phyloP scores from a whole-genome alignment of 2,888 invertebrate species.

The Nemotelus pantherinus region DNA sequence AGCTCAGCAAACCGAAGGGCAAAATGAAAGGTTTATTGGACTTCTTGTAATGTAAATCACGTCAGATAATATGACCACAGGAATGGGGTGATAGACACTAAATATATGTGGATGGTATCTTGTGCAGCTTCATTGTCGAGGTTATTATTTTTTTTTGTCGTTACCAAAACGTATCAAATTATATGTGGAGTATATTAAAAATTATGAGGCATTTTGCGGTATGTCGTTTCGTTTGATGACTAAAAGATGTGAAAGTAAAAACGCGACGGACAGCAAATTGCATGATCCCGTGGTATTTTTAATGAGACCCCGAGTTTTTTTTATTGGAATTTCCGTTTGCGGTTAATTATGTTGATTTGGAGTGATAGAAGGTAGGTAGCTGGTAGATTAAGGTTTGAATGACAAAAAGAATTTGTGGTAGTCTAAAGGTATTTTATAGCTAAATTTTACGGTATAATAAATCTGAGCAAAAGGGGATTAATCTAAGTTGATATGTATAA shows the following conservation, averaged over 20 bases:
- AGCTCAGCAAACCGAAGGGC: background rate
- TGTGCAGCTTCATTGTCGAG: background rate
- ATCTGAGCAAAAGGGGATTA: too few relatives aligned
- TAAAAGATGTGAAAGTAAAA: background rate
- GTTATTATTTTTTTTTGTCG: background rate
- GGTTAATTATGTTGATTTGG: too few relatives aligned
- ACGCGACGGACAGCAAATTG: too few relatives aligned
- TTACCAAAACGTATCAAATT: constrained; percentile 7
- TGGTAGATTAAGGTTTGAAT: too few relatives aligned
- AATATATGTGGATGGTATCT: background rate
- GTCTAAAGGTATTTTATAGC: too few relatives aligned
- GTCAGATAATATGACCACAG: constrained; percentile 39
- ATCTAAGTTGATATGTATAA: too few relatives aligned
- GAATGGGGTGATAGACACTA: constrained; percentile 25
- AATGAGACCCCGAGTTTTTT: too few relatives aligned
- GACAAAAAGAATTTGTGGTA: too few relatives aligned
- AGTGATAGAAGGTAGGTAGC: too few relatives aligned
- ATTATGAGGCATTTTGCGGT: constrained; percentile 32
- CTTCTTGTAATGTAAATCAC: constrained; percentile 26
- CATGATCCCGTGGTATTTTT: too few relatives aligned
- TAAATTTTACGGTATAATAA: too few relatives aligned
- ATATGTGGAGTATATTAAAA: constrained; percentile 21
- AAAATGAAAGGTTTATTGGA: constrained; percentile 9
- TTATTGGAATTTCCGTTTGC: too few relatives aligned
- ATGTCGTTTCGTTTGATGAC: background rate